phyloP scores from a whole-genome alignment of 2,797 vertebrate genomes.

The Pipistrellus kuhlii region DNA sequence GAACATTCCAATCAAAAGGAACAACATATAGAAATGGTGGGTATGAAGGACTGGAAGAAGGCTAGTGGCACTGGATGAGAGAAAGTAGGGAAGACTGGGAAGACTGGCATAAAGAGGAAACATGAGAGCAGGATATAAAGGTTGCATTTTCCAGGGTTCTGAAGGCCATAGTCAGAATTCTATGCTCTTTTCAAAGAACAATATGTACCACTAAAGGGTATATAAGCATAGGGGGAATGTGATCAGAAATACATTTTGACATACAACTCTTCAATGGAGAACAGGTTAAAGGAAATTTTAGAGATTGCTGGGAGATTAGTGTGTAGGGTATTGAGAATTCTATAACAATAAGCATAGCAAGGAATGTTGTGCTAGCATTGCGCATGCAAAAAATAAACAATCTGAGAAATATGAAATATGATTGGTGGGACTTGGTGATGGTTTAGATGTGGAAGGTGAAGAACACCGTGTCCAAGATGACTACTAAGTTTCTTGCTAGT shows the following conservation, averaged over 20 bases:
- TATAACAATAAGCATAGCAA: background rate
- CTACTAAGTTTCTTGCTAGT: background rate
- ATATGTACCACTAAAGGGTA: background rate
- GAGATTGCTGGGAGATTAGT: background rate
- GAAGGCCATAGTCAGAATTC: background rate
- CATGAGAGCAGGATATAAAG: background rate
- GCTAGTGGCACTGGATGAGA: background rate
- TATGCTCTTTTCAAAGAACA: background rate
- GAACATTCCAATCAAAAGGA: background rate
- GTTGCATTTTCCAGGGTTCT: background rate
- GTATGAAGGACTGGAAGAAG: background rate
- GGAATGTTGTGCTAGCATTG: background rate
- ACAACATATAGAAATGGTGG: background rate
- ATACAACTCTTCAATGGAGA: background rate
- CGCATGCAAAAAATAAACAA: background rate
- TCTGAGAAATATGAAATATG: background rate
- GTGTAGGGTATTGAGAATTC: background rate
- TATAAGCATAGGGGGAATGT: background rate
- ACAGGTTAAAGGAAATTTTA: background rate
- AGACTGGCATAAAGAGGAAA: background rate
- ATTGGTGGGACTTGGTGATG: background rate
- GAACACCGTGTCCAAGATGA: background rate
- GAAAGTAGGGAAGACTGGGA: background rate
- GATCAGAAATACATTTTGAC: background rate
- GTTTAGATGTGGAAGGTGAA: background rate